Percentiles rank a stretch among this genome's conserved stretches.
These are phyloP conservation scores for Helostoma temminkii DNA, from an alignment of 2,797 vertebrate genomes.

Conservation along the genomic window DNA sequence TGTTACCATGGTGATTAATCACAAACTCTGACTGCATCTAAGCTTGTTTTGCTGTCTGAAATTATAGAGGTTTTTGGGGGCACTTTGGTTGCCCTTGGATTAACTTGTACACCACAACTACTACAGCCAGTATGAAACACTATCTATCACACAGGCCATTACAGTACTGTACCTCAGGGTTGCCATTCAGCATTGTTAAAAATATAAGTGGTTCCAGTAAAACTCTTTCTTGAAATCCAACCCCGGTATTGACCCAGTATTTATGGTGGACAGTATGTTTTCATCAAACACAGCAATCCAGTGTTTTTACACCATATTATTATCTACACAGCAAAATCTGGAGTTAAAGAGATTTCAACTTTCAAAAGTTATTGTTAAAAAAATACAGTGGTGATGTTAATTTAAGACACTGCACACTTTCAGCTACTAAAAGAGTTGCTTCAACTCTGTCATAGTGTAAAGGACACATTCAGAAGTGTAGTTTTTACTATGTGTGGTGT, in stretches of 20 bases:
- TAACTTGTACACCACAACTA: conserved; percentile 20
- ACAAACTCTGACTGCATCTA: conserved; percentile 51
- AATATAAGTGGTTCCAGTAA: background rate
- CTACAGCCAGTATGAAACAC: background rate
- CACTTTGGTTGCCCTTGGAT: conserved; percentile 39
- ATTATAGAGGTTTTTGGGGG: conserved; percentile 26
- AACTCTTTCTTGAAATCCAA: background rate
- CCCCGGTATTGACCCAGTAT: background rate
- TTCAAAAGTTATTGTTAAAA: no score
- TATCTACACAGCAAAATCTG: no score
- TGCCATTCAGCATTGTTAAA: background rate
- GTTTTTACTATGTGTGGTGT: no score
- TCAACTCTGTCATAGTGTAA: no score
- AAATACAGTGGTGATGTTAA: no score
- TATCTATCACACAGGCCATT: background rate
- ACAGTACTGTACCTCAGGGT: background rate
- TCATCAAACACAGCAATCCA: background rate
- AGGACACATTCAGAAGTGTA: no score
- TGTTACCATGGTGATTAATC: conserved; percentile 76
- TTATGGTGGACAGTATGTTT: background rate
- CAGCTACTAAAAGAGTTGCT: no score
- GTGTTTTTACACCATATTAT: no score
- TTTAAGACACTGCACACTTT: no score
- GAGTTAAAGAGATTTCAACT: no score
- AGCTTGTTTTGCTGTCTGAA: conserved; percentile 41